These are phyloP conservation scores for Callocephalon fimbriatum DNA, from an alignment of 2,113 vertebrate species.

Conservation along the genomic window DNA sequence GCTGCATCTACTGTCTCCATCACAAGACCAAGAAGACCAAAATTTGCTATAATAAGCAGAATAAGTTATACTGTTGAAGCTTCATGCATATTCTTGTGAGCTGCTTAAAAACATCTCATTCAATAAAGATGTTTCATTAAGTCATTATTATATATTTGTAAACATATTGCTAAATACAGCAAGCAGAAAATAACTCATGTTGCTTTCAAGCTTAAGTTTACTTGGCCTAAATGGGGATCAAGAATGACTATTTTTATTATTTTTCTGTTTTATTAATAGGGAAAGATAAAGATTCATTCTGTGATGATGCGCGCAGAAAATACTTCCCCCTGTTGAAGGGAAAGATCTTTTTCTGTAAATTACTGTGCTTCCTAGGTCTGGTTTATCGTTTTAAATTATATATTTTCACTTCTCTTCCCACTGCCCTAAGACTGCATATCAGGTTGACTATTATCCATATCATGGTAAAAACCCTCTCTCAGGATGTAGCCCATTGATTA, in stretches of 20 bases:
- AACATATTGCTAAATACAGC: not conserved
- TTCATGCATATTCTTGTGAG: not conserved
- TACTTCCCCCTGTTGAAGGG: not conserved
- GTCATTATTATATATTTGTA: not conserved
- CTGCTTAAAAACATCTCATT: not conserved
- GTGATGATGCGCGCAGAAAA: not conserved
- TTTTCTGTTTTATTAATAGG: not conserved
- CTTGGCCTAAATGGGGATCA: not conserved
- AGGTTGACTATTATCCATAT: not conserved
- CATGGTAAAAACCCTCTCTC: not conserved
- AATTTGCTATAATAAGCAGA: not conserved
- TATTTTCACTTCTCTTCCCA: not conserved
- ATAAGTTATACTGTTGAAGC: not conserved
- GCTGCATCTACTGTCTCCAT: not conserved
- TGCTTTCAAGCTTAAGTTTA: not conserved
- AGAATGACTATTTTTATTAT: not conserved
- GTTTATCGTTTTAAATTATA: not conserved
- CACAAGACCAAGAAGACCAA: not conserved
- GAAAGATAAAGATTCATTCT: not conserved
- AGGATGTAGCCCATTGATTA: slow-evolving; percentile 12
- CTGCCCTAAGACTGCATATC: not conserved
- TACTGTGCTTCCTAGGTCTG: not conserved
- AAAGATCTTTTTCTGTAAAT: not conserved
- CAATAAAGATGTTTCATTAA: not conserved
- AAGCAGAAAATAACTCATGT: not conserved